Conservation (phyloP, 2,113 vertebrate genomes). For the Mixornis gularis region DNA sequence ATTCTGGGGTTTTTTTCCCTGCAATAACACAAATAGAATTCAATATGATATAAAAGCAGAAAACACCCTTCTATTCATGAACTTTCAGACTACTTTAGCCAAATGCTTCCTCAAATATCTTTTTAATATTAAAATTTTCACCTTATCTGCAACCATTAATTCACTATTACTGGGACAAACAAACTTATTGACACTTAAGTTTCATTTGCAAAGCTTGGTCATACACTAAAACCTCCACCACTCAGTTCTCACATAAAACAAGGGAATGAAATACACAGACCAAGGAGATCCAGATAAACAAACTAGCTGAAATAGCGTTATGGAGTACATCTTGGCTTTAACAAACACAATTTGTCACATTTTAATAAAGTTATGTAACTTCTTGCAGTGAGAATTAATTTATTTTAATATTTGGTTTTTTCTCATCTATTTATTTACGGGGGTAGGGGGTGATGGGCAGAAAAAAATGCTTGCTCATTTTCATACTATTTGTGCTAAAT, state of each 20-base stretch:
- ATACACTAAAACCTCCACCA: neutral
- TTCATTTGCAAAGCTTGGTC: neutral
- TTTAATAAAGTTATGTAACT: neutral
- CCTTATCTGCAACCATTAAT: neutral
- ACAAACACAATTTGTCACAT: neutral
- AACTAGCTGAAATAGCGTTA: neutral
- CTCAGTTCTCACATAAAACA: neutral
- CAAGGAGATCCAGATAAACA: neutral
- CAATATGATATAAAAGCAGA: neutral
- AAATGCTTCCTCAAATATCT: neutral
- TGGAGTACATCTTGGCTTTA: neutral
- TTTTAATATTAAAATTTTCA: neutral
- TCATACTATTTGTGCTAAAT: neutral
- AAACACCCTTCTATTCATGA: neutral
- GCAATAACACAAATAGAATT: neutral
- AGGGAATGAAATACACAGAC: neutral
- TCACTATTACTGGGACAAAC: neutral
- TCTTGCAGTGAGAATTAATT: neutral
- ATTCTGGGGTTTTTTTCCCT: rapidly evolving
- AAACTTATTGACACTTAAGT: neutral
- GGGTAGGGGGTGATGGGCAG: neutral
- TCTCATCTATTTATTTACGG: neutral
- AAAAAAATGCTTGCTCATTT: neutral
- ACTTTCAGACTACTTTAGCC: neutral
- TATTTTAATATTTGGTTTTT: neutral